Evolutionary conservation across 2,888 invertebrate species (phyloP), one percentile per base, ranked within the genome.

Genomic region (Erebia ligea): DNA sequence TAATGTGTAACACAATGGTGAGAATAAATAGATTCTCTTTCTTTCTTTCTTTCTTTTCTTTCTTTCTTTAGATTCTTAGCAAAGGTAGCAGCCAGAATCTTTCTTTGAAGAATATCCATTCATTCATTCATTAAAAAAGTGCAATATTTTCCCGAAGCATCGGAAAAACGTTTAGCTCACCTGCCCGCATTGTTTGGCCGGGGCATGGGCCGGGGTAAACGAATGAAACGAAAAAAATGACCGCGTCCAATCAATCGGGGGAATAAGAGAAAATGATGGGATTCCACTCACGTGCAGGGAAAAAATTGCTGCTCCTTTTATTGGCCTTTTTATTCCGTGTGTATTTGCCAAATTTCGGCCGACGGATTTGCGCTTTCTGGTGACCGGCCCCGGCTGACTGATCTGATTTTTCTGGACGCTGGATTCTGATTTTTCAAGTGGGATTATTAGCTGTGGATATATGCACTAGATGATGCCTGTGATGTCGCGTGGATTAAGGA

Each of bases 201-300:
- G 73, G 69, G 57, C 65, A 72, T 87, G 86, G 85, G 68, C 64
- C 80, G 70, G 73, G 69, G 57, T 67, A 72, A 75, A 75, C 81
- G 77, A 84, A 83, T 83, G 85, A 85, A 84, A 70, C 82, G 84
- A 52, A 86, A 86, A 85, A 87, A 83, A 84, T 86, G 82, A 79
- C 83, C 73, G 71, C 75, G 82, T 82, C 91, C 90, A 90, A 90
- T 91, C 91, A 91, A 89, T 88, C 88, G 86, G 80, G 80, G 83
- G 83, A 89, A 86, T 86, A 88, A 86, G 87, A 90, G 87, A 87
- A 86, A 88, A 87, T 85, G 85, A 90, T 89, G 83, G 87, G 81
- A 91, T 91, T 90, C 91, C 79, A 81, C 87, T 89, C 91, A 91
- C 91, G 91, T 88, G 78, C 85, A 81, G 81, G 80, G 48, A 62